Percentiles rank a stretch among this genome's conserved stretches.
Evolutionary conservation across 2,797 vertebrate genomes (phyloP).

Genomic region (Avahi laniger): DNA sequence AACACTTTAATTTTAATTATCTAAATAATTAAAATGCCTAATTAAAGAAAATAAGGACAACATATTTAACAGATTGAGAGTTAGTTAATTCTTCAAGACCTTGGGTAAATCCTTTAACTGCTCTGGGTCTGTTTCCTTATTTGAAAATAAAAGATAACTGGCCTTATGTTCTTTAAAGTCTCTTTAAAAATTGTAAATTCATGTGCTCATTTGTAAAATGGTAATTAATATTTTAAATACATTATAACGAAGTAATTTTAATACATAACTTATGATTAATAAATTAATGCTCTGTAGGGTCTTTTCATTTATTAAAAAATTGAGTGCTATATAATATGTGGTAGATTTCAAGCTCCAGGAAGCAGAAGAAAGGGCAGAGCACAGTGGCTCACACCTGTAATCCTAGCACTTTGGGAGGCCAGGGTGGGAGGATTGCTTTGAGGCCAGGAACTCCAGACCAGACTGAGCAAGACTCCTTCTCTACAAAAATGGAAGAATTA

Average conservation of each 20-base stretch:
- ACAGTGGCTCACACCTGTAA: neutral
- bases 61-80: neutral
- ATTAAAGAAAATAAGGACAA: neutral
- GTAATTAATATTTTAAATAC: neutral
- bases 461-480: too few relatives aligned
- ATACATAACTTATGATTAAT: neutral
- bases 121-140: neutral
- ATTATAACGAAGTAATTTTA: neutral
- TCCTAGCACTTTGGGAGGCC: neutral
- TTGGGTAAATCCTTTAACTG: neutral
- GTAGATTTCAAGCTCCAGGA: neutral
- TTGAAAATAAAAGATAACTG: slow-evolving; percentile 12
- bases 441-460: neutral
- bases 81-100: neutral
- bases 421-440: too few relatives aligned
- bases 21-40: neutral
- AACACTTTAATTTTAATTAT: neutral
- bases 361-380: neutral
- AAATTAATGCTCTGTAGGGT: neutral
- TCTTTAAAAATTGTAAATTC: slow-evolving; percentile 5
- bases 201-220: neutral
- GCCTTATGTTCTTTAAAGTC: neutral
- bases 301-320: slow-evolving; percentile 19
- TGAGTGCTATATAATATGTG: neutral
- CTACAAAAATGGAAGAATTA: too few relatives aligned